Conservation (phyloP, 2,888 invertebrate genomes). For the Pandemis corylana region DNA sequence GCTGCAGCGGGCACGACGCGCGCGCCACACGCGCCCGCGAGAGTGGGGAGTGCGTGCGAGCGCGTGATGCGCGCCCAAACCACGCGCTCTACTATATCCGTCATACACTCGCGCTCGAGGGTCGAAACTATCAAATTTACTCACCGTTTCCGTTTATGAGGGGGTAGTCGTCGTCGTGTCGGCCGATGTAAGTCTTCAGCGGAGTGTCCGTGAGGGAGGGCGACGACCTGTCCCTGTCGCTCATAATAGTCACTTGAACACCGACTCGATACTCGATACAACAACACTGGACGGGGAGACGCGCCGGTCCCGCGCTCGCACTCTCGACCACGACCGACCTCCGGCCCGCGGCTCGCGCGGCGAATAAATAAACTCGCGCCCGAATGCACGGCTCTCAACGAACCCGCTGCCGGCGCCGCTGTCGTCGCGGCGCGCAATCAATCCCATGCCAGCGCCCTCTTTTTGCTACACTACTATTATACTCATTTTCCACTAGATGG, state of each 20-base stretch:
- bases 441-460: conserved; percentile 45
- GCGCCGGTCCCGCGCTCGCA: conserved; percentile 77
- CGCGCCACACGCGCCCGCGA: conserved; percentile 47
- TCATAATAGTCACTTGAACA: conserved; percentile 89
- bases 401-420: conserved; percentile 43
- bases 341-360: conserved; percentile 84
- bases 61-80: conserved; percentile 53
- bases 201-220: conserved; percentile 95
- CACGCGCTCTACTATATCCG: conserved; percentile 43
- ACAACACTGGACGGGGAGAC: conserved; percentile 72
- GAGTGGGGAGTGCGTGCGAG: conserved; percentile 51
- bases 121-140: conserved; percentile 56
- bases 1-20: conserved; percentile 50
- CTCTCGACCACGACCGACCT: conserved; percentile 78
- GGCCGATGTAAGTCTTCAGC: conserved; percentile 93
- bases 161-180: conserved; percentile 92
- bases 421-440: conserved; percentile 52
- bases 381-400: conserved; percentile 49
- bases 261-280: conserved; percentile 41
- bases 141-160: conserved; percentile 91
- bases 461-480: background rate
- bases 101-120: conserved; percentile 36
- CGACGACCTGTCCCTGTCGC: conserved; percentile 95
- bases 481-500: conserved; percentile 44
- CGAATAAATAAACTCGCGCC: conserved; percentile 68